These are phyloP conservation scores for Lipotes vexillifer DNA, from an alignment of 2,113 vertebrate genomes.

Conservation along the genomic window DNA sequence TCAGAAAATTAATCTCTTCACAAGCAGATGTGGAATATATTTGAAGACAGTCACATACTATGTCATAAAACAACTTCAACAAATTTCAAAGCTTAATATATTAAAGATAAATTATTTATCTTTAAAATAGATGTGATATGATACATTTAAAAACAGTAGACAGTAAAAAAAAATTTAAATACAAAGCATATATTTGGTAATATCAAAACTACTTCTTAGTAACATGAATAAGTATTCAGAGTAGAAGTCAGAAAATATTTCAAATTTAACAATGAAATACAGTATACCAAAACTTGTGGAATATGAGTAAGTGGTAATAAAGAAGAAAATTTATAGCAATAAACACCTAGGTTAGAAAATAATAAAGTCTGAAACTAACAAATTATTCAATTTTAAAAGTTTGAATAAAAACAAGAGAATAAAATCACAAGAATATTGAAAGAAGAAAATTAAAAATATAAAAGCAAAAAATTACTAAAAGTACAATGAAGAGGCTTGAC, in stretches of 20 bases:
- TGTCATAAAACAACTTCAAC: neutral
- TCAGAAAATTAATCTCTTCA: neutral
- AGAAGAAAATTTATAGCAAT: neutral
- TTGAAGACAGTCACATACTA: neutral
- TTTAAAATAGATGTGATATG: neutral
- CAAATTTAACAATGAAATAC: neutral
- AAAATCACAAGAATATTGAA: neutral
- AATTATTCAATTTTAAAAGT: neutral
- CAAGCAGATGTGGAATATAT: neutral
- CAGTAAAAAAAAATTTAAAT: neutral
- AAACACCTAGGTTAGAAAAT: neutral
- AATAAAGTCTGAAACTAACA: neutral
- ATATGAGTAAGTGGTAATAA: neutral
- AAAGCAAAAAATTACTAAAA: neutral
- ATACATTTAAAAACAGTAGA: constrained; percentile 10
- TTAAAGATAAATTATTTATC: neutral
- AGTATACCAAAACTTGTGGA: neutral
- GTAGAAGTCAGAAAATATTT: neutral
- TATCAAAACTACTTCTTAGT: neutral
- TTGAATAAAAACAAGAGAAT: neutral
- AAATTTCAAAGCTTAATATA: neutral
- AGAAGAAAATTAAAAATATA: neutral
- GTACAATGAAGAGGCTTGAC: neutral
- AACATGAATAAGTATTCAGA: neutral
- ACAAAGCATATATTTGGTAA: neutral